Evolutionary conservation across 1,140 invertebrate species (phyloP).

Genomic region (Drosophila parvula): DNA sequence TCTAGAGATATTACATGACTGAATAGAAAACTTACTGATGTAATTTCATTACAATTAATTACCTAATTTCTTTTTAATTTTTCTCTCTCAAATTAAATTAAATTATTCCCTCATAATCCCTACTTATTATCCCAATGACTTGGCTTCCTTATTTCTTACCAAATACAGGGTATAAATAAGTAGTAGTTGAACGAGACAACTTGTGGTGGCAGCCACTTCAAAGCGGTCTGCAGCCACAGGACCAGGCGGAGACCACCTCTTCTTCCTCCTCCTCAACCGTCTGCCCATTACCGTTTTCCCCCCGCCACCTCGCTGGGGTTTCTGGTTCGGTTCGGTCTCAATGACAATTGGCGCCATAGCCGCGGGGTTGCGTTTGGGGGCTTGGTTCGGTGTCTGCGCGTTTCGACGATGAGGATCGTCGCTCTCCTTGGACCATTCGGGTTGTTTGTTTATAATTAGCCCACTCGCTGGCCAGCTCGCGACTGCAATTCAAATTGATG

Average conservation of each 20-base stretch:
- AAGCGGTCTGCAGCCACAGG: slow-evolving; percentile 40
- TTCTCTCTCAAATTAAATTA: neutral
- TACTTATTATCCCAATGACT: neutral
- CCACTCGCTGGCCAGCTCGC: slow-evolving; percentile 30
- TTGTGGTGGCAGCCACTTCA: slow-evolving; percentile 32
- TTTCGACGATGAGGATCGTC: slow-evolving; percentile 26
- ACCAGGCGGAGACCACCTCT: slow-evolving; percentile 12
- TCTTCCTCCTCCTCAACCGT: neutral
- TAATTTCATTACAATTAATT: neutral
- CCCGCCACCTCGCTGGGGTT: neutral
- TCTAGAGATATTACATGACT: too few relatives aligned
- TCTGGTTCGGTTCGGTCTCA: slow-evolving; percentile 55
- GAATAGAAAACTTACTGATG: too few relatives aligned
- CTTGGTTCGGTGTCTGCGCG: slow-evolving; percentile 10
- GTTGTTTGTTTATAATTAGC: slow-evolving; percentile 82
- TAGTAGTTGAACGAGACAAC: slow-evolving; percentile 8
- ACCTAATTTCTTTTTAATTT: neutral
- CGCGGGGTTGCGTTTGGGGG: slow-evolving; percentile 57
- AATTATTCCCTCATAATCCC: neutral
- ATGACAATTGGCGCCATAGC: slow-evolving; percentile 82
- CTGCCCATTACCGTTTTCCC: neutral
- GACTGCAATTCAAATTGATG: slow-evolving; percentile 76
- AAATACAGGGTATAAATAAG: slow-evolving; percentile 14
- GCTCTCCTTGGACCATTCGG: slow-evolving; percentile 18
- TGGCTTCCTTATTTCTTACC: too few relatives aligned